These are phyloP conservation scores for Tadarida brasiliensis DNA, from an alignment of 2,797 vertebrate genomes.

Conservation along the genomic window DNA sequence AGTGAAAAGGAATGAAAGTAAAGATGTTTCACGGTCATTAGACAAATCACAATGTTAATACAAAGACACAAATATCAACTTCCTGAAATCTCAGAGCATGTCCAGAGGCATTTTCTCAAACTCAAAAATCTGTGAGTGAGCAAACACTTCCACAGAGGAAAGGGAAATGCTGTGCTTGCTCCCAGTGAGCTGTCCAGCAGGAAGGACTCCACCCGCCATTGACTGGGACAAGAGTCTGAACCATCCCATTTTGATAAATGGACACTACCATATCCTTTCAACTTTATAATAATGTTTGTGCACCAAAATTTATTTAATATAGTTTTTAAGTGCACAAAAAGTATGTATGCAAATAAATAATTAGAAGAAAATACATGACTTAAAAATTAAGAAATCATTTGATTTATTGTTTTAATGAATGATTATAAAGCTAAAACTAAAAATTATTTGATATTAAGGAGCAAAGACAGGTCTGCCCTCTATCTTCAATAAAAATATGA, in stretches of 20 bases:
- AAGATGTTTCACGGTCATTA: not conserved
- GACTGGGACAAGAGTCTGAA: rapidly evolving
- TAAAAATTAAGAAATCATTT: not conserved
- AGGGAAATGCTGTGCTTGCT: rapidly evolving
- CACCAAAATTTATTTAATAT: not conserved
- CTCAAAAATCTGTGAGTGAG: not conserved
- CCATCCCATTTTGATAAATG: rapidly evolving
- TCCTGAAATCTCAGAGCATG: not conserved
- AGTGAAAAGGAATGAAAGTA: not conserved
- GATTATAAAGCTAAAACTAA: not conserved
- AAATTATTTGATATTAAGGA: not conserved
- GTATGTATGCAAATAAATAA: not conserved
- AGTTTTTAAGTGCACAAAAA: not conserved
- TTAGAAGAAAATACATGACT: not conserved
- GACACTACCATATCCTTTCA: not conserved
- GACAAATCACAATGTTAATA: not conserved
- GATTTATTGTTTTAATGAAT: not conserved
- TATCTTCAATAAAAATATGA: not conserved
- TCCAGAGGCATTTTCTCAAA: not conserved
- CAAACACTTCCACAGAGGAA: not conserved
- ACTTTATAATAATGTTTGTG: not conserved
- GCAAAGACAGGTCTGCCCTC: not conserved
- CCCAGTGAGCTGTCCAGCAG: rapidly evolving
- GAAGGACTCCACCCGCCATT: rapidly evolving
- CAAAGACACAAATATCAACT: not conserved